Conservation (phyloP, 1,140 invertebrate species). For the Cotesia glomerata region DNA sequence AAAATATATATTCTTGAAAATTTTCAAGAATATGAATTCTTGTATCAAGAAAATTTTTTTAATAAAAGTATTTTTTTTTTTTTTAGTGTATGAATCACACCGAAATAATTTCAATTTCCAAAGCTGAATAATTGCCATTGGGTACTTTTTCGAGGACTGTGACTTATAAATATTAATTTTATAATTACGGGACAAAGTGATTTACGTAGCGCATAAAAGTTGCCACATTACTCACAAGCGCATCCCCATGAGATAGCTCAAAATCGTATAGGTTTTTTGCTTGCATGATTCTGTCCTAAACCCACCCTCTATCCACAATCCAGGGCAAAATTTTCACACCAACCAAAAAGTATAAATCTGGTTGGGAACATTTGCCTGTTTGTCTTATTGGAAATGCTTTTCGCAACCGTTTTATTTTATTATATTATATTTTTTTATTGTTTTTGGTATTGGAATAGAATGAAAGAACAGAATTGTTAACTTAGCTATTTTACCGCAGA, state of each 20-base stretch:
- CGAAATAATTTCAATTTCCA: neutral
- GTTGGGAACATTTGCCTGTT: neutral
- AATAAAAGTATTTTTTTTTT: too few relatives aligned
- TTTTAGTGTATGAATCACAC: too few relatives aligned
- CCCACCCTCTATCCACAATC: too few relatives aligned
- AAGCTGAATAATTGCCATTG: neutral
- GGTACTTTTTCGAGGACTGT: neutral
- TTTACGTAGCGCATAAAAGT: conserved; percentile 51
- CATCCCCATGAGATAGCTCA: conserved; percentile 9
- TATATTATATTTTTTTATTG: neutral
- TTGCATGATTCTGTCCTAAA: neutral
- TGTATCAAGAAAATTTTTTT: too few relatives aligned
- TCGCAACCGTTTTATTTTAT: too few relatives aligned
- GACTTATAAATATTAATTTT: conserved; percentile 56
- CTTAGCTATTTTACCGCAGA: neutral
- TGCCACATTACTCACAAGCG: conserved; percentile 49
- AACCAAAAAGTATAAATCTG: conserved; percentile 20
- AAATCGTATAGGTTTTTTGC: neutral
- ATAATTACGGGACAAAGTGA: conserved; percentile 55
- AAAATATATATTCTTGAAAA: too few relatives aligned
- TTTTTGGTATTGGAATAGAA: conserved; percentile 3
- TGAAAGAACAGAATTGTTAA: conserved; percentile 6
- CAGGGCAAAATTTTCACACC: neutral
- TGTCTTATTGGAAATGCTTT: neutral
- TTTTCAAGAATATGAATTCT: too few relatives aligned